Percentiles rank a stretch among this genome's conserved stretches.
These are phyloP conservation scores for Drymonia ruficornis DNA, from an alignment of 2,888 invertebrate species.

Conservation along the genomic window DNA sequence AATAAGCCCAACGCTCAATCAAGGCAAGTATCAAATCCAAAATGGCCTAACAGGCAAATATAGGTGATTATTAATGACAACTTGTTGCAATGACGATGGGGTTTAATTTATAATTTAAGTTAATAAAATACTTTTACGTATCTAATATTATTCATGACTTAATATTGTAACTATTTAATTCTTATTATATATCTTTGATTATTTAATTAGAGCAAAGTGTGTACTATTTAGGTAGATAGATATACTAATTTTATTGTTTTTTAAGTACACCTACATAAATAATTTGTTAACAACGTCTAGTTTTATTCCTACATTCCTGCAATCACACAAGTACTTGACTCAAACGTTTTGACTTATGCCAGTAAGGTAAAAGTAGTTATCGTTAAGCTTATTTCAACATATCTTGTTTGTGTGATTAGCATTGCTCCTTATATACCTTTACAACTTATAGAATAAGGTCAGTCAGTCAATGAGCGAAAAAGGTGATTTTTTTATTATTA, in stretches of 20 bases:
- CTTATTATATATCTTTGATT: constrained; percentile 24
- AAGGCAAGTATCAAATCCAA: too few species aligned
- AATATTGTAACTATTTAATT: constrained; percentile 26
- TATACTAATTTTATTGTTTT: constrained; percentile 45
- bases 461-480: constrained; percentile 5
- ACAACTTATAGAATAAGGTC: constrained; percentile 1
- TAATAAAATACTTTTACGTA: constrained; percentile 14
- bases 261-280: constrained; percentile 45
- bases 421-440: constrained; percentile 17
- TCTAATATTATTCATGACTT: constrained; percentile 15
- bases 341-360: neutral
- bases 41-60: neutral
- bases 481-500: too few species aligned
- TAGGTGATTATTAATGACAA: constrained; percentile 57
- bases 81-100: constrained; percentile 78
- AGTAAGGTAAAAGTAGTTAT: constrained; percentile 12
- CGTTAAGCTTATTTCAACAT: constrained; percentile 7
- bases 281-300: constrained; percentile 46
- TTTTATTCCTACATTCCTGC: constrained; percentile 30
- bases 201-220: constrained; percentile 32
- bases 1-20: too few species aligned
- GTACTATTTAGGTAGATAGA: constrained; percentile 22
- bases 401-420: constrained; percentile 13
- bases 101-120: constrained; percentile 46
- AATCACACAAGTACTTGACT: constrained; percentile 9